Base-by-base conservation (phyloP, 2,113 vertebrate genomes). In the Sclerurus mexicanus region DNA sequence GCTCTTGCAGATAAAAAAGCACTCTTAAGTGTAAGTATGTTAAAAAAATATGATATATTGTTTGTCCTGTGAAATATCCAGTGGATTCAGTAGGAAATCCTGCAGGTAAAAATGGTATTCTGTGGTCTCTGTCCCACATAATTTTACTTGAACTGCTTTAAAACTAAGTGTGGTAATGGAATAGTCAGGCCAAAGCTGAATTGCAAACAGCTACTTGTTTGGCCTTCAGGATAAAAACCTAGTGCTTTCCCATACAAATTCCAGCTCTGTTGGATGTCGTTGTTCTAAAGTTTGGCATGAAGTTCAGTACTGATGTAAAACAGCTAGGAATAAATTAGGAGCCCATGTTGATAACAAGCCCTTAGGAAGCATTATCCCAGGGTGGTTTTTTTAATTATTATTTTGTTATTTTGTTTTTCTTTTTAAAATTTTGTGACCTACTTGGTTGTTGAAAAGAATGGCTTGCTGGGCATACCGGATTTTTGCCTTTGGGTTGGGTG, bases 181-280 rank as follows among this genome's bases (percentile, higher is more conserved):
- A 60, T 60, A 96, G 60, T 56, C 73, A 85, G 53, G 80, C 86
- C 73, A 94, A 92, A 79, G 44, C 44, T 87, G 89, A 88, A 93
- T 56, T 90, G 74, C 71, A 89, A 87, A 80, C 49, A 81, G 92
- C 87, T 95, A 58, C 96, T 97, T 96, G 59, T 96, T 95, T 96
- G 93, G 88, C 93, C 94, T 97, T 90, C 76, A 64, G 69, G 80
- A 90, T 68, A 47, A 82, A 95, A 96, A 50, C 22, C 33, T 63
- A 47, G 33, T 88, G 50, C 75, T 95, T 92, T 95, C 83, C 60
- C 84, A 75, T 91, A 68, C 52, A 72, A 55, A 87, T 90, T 95
- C 85, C 85, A 87, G 33, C 95, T 90, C 95, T 92, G 90, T 28
- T 96, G 95, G 93, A 93, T 93, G 52, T 94, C 3, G 17, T 67